Evolutionary conservation across 2,113 vertebrate species (phyloP).

Genomic region (Pyxicephalus adspersus): DNA sequence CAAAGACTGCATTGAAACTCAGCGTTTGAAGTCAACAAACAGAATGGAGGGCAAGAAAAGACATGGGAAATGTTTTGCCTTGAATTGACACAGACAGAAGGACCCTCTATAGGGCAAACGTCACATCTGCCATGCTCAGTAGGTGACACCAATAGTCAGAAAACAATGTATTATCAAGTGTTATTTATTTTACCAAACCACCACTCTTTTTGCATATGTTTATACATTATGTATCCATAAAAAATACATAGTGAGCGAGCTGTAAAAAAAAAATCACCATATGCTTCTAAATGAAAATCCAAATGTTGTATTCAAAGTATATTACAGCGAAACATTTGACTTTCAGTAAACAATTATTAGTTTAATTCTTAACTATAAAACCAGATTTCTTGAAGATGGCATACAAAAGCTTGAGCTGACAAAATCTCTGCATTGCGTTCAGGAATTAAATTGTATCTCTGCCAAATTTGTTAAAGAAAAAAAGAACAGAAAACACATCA

Average conservation of each 20-base stretch:
- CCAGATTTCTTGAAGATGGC: not conserved
- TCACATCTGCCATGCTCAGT: not conserved
- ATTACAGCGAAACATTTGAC: not conserved
- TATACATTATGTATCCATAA: not conserved
- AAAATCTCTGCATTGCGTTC: not conserved
- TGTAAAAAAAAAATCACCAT: conserved; percentile 1
- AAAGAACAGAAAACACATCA: too few relatives aligned
- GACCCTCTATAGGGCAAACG: not conserved
- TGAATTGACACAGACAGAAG: not conserved
- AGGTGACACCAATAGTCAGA: not conserved
- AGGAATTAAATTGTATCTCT: not conserved
- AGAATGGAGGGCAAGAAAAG: conserved; percentile 35
- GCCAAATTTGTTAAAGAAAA: too few relatives aligned
- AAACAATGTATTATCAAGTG: not conserved
- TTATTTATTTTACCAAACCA: too few relatives aligned
- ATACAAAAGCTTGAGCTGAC: not conserved
- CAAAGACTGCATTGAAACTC: conserved; percentile 34
- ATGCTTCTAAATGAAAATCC: not conserved
- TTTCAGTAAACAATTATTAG: conserved; percentile 4
- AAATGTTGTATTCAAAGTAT: not conserved
- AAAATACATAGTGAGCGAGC: not conserved
- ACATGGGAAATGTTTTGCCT: conserved; percentile 32
- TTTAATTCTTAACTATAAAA: not conserved
- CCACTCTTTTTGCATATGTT: not conserved
- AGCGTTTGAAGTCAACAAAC: conserved; percentile 29